phyloP scores from a whole-genome alignment of 2,888 invertebrate genomes.

The Oithona nana region DNA sequence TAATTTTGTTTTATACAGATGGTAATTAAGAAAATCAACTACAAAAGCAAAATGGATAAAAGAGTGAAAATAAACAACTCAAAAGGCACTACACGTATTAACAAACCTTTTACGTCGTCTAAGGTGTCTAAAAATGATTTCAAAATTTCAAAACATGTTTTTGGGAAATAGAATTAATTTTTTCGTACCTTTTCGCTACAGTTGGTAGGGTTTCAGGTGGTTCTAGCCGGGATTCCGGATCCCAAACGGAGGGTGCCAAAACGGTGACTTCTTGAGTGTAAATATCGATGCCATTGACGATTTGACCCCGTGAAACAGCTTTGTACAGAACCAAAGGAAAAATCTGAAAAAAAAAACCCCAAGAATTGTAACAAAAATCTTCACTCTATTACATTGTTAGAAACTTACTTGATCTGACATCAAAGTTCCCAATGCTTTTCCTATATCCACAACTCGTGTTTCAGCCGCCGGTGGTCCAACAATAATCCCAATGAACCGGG shows the following conservation, averaged over 20 bases:
- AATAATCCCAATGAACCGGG: conserved; percentile 33
- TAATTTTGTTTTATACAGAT: too few relatives aligned
- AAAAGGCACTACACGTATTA: too few relatives aligned
- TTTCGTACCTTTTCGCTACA: conserved; percentile 1
- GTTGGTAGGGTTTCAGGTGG: conserved; percentile 10
- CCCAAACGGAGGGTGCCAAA: conserved; percentile 22
- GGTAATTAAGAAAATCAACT: too few relatives aligned
- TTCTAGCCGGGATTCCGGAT: conserved; percentile 20
- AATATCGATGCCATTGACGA: conserved; percentile 23
- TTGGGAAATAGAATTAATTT: neutral
- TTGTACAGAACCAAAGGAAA: conserved; percentile 22
- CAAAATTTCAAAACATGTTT: too few relatives aligned
- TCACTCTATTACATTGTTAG: neutral
- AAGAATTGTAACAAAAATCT: neutral
- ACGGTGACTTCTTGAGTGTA: conserved; percentile 23
- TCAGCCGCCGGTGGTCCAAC: conserved; percentile 28
- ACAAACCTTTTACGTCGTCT: too few relatives aligned
- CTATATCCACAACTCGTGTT: neutral
- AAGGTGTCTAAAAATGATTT: too few relatives aligned
- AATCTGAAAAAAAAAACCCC: neutral
- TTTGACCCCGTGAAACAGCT: conserved; percentile 22
- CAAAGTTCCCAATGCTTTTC: conserved; percentile 3
- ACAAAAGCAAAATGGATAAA: too few relatives aligned
- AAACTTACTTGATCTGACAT: conserved; percentile 12
- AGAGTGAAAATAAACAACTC: too few relatives aligned